Conservation (phyloP, 2,888 invertebrate species). For the Drosophila neonasuta region DNA sequence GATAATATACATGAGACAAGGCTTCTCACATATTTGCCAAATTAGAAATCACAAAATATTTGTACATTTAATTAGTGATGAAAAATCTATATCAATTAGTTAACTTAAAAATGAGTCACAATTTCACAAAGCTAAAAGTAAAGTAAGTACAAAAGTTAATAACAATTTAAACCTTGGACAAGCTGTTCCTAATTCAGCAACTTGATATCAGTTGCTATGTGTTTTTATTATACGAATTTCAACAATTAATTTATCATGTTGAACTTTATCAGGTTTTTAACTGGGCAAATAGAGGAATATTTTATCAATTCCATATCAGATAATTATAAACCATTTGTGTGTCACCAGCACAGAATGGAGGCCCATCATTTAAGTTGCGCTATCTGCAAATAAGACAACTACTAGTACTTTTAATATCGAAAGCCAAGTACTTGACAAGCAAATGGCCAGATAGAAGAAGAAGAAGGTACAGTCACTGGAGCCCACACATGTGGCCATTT, state of each 20-base stretch:
- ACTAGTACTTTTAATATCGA: slow-evolving; percentile 27
- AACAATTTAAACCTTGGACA: slow-evolving; percentile 3
- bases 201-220: slow-evolving; percentile 29
- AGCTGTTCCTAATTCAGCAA: slow-evolving; percentile 1
- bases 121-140: not conserved
- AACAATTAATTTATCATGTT: slow-evolving; percentile 37
- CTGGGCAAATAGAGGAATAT: slow-evolving; percentile 17
- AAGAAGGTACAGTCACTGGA: slow-evolving; percentile 40
- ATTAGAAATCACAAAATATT: slow-evolving; percentile 8
- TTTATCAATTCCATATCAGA: slow-evolving; percentile 47
- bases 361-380: slow-evolving; percentile 35
- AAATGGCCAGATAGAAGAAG: not conserved
- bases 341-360: slow-evolving; percentile 18
- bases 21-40: not conserved
- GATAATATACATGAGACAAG: slow-evolving; percentile 3
- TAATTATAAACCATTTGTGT: slow-evolving; percentile 37
- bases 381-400: slow-evolving; percentile 30
- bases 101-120: slow-evolving; percentile 1
- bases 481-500: not conserved
- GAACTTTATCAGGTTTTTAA: slow-evolving; percentile 32
- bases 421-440: slow-evolving; percentile 21
- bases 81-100: not conserved
- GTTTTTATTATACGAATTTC: slow-evolving; percentile 13
- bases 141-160: not conserved
- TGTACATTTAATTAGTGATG: slow-evolving; percentile 5